Conservation (phyloP, 2,797 vertebrate species). For the Cuniculus paca region DNA sequence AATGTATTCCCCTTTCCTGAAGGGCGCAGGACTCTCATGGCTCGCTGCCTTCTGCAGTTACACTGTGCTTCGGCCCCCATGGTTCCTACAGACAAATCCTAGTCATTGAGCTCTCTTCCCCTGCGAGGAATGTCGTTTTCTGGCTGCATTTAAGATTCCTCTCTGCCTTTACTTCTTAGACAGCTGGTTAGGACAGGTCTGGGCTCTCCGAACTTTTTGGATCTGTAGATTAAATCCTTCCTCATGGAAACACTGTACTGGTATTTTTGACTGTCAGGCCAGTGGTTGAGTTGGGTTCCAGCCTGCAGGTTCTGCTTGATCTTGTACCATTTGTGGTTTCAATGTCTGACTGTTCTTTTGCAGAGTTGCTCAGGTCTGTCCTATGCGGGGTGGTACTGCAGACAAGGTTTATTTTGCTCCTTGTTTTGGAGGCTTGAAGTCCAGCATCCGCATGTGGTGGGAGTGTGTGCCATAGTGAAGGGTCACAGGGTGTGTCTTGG, state of each 20-base stretch:
- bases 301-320: not conserved
- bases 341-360: not conserved
- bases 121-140: not conserved
- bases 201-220: conserved; percentile 21
- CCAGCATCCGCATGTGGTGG: not conserved
- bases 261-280: not conserved
- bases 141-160: not conserved
- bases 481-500: not conserved
- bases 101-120: not conserved
- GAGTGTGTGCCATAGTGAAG: not conserved
- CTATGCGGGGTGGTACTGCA: too few relatives aligned
- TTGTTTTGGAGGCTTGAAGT: not conserved
- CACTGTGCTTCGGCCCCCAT: not conserved
- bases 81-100: not conserved
- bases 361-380: not conserved
- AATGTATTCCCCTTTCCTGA: not conserved
- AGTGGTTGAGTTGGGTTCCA: not conserved
- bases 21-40: not conserved
- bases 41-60: not conserved
- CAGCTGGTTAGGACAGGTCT: not conserved
- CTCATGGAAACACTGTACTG: not conserved
- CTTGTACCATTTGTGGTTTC: not conserved
- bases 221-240: not conserved
- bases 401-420: too few relatives aligned
- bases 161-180: not conserved